phyloP scores from a whole-genome alignment of 2,113 vertebrate species.

The Chaetops frenatus region DNA sequence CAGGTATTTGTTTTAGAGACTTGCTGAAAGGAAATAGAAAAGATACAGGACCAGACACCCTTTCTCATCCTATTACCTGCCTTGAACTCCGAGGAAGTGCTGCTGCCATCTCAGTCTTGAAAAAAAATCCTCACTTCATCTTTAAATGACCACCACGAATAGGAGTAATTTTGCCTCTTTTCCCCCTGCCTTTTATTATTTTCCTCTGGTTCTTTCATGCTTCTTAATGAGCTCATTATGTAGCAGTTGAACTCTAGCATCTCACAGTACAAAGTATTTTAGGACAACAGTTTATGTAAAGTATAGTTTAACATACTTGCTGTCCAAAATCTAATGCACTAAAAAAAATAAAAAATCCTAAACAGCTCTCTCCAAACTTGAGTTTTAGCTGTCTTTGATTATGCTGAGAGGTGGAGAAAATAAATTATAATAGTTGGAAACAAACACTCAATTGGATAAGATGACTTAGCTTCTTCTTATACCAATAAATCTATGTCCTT shows the following conservation, averaged over 20 bases:
- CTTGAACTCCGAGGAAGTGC: not conserved
- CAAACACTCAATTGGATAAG: not conserved
- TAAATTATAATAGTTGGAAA: not conserved
- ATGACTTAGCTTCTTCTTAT: not conserved
- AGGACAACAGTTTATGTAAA: not conserved
- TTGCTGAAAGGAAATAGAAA: not conserved
- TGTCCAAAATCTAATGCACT: not conserved
- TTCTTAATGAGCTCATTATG: not conserved
- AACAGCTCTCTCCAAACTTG: not conserved
- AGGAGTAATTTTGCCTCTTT: not conserved
- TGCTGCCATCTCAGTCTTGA: not conserved
- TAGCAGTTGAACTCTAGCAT: not conserved
- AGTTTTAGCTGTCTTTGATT: not conserved
- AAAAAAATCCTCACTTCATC: not conserved
- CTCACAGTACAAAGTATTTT: not conserved
- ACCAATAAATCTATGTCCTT: not conserved
- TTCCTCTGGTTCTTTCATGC: not conserved
- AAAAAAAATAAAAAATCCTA: not conserved
- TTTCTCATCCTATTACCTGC: not conserved
- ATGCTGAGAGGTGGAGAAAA: not conserved
- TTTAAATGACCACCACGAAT: not conserved
- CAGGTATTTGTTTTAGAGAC: not conserved
- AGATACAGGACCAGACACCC: not conserved
- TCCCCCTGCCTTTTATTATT: not conserved
- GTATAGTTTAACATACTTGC: not conserved